Evolutionary conservation across 2,888 invertebrate genomes (phyloP).

Genomic region (Sinodicranocentrus sp.): DNA sequence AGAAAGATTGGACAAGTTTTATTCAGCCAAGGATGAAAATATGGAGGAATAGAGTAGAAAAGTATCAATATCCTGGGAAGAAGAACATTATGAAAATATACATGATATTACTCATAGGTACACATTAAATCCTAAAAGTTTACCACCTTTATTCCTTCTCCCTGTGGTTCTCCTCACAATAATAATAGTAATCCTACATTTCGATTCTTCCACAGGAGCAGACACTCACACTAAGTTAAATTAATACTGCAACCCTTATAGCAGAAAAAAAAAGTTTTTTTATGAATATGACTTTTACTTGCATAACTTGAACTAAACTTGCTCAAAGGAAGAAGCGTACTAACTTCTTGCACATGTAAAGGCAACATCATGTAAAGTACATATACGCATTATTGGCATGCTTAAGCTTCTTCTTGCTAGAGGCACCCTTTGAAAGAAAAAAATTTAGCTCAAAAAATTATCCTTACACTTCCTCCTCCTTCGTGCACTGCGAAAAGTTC

Average conservation of each 20-base stretch:
- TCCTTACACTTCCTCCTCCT: background rate
- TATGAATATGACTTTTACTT: constrained; percentile 40
- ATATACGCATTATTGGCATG: constrained; percentile 5
- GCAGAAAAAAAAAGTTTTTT: constrained; percentile 24
- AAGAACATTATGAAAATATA: too few species aligned
- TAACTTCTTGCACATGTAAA: background rate
- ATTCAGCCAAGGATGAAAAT: constrained; percentile 37
- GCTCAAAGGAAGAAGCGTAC: background rate
- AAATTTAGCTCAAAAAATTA: background rate
- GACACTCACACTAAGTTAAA: background rate
- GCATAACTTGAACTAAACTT: constrained; percentile 13
- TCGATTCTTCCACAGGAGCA: constrained; percentile 10
- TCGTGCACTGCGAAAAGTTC: too few species aligned
- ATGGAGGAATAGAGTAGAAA: too few species aligned
- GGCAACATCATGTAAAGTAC: too few species aligned
- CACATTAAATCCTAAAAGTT: constrained; percentile 16
- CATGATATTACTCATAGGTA: too few species aligned
- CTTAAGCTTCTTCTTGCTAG: constrained; percentile 2
- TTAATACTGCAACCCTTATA: constrained; percentile 23
- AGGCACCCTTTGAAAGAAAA: background rate
- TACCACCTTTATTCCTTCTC: constrained; percentile 8
- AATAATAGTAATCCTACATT: constrained; percentile 45
- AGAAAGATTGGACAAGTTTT: constrained; percentile 48
- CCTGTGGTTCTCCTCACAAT: constrained; percentile 15
- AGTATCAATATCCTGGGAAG: too few species aligned